Conservation (phyloP, 1,140 invertebrate genomes). For the Drosophila micromelanica region DNA sequence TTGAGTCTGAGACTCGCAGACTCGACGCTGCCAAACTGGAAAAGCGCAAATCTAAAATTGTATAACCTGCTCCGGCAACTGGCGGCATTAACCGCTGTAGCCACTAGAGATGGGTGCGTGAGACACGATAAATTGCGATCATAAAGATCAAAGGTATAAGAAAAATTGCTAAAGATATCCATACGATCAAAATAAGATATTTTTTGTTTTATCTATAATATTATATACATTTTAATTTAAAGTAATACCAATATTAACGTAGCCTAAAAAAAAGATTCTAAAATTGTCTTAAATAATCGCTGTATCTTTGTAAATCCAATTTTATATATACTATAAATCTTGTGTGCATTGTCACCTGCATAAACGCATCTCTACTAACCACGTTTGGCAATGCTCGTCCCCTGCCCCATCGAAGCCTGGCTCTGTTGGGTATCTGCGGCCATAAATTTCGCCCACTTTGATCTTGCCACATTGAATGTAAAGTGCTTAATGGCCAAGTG, state of each 20-base stretch:
- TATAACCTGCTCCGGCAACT: constrained; percentile 72
- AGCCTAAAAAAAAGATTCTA: no score
- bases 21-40: constrained; percentile 54
- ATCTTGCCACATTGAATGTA: constrained; percentile 82
- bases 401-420: constrained; percentile 19
- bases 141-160: not conserved
- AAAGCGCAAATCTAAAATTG: constrained; percentile 69
- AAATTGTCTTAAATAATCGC: no score
- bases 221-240: no score
- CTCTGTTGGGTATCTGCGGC: constrained; percentile 60
- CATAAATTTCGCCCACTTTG: constrained; percentile 78
- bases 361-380: constrained; percentile 10
- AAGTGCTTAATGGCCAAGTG: constrained; percentile 77
- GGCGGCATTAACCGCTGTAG: constrained; percentile 14
- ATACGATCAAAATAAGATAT: no score
- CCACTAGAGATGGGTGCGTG: constrained; percentile 8
- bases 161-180: no score
- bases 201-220: no score
- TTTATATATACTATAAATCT: no score
- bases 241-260: no score
- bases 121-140: constrained; percentile 14
- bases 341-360: not conserved
- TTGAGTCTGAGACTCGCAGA: constrained; percentile 49
- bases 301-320: no score
- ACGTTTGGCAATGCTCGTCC: not conserved